Base-by-base conservation (phyloP, 2,888 invertebrate genomes). In the Netelia melanura region DNA sequence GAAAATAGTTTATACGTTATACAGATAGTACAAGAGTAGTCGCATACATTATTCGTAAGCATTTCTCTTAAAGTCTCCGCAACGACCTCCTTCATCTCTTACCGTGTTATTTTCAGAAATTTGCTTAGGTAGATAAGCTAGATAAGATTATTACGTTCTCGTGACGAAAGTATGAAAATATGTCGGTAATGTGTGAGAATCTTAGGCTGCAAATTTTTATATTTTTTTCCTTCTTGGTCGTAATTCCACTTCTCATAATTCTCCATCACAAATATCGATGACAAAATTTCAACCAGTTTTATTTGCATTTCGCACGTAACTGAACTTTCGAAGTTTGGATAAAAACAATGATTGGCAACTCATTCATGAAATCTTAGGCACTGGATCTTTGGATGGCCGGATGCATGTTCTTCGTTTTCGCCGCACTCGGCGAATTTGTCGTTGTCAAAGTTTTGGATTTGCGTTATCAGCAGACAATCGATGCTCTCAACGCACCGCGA, bases 331-430 rank as follows among this genome's bases (percentile, higher is more conserved):
- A 79, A 30, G 14, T 48, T 23, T n/a, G 2, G 14, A 61, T 58
- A 8, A 23, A 58, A 25, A 11, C 9, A n/a, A 74, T 2, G 56
- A 56, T 25, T 11, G 17, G 10, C 25, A 6, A 11, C 84, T 79
- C 11, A 48, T 81, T 78, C 84, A 74, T 72, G 87, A 90, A 86
- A 85, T 88, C 91, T 93, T 65, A 97, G 97, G 97, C 97, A 1
- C 94, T 97, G 58, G 97, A 97, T 92, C 94, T 97, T 10, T 98
- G 98, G 98, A 97, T 98, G 97, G 97, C 97, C 3, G 97, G 97
- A 5, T 98, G 98, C 90, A 97, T 98, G 97, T 95, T 97, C 90
- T 97, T 97, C 84, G 97, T 97, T 3, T 98, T 98, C 91, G 97
- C 97, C 0, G 97, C 98, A 0, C 94, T 98, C 23, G 97, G 96